A percentile compares a stretch with the other conserved stretches of the same genome.
Conservation (phyloP, 2,888 invertebrate genomes). For the Tachystola acroxantha region DNA sequence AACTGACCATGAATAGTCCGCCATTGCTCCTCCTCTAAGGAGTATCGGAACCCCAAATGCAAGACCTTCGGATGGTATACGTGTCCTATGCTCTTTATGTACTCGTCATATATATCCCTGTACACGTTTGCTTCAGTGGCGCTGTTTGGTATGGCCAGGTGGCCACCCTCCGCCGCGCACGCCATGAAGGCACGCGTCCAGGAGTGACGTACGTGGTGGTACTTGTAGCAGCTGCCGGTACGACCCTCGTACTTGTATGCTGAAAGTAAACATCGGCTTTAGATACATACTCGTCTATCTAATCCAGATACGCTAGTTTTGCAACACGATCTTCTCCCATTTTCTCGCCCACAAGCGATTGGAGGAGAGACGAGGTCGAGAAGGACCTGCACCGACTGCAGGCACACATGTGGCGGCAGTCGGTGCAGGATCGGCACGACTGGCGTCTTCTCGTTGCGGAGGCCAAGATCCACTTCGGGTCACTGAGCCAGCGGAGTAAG, state of each 20-base stretch:
- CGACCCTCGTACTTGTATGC: constrained; percentile 10
- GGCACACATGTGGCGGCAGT: no score
- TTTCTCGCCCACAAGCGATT: no score
- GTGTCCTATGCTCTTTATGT: constrained; percentile 6
- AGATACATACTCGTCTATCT: no score
- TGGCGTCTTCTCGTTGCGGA: no score
- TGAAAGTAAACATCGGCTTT: not conserved
- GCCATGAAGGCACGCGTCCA: constrained; percentile 22
- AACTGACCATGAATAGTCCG: constrained; percentile 30
- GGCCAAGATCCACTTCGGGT: no score
- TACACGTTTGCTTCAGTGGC: constrained; percentile 22
- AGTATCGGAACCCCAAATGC: constrained; percentile 26
- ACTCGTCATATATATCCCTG: constrained; percentile 18
- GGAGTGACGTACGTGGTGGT: constrained; percentile 15
- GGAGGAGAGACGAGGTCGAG: no score
- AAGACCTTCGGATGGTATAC: constrained; percentile 13
- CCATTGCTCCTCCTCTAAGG: constrained; percentile 22
- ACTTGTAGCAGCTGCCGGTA: constrained; percentile 28
- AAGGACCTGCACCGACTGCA: no score
- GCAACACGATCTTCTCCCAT: no score
- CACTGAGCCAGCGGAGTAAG: no score
- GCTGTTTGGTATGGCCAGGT: constrained; percentile 25
- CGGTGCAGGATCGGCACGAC: no score
- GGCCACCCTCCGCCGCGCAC: constrained; percentile 23
- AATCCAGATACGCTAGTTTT: no score